phyloP scores from a whole-genome alignment of 2,888 invertebrate genomes.

The Chrysina gloriosa region DNA sequence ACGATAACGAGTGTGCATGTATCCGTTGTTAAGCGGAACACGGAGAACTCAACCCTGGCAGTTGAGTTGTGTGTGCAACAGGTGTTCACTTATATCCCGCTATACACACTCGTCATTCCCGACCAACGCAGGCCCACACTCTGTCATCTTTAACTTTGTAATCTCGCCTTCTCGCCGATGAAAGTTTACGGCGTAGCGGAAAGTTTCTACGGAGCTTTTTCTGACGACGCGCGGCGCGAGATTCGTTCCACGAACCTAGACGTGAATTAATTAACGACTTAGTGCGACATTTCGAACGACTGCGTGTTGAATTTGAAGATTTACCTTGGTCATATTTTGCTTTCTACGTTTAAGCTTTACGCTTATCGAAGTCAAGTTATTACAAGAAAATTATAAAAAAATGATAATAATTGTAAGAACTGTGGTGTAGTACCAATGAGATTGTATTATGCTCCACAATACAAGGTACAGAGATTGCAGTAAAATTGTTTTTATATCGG shows the following conservation, averaged over 20 bases:
- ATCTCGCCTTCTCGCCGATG: conserved; percentile 25
- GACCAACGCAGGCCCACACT: conserved; percentile 33
- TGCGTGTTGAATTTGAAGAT: conserved; percentile 13
- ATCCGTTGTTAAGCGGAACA: conserved; percentile 53
- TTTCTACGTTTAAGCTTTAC: too few species aligned
- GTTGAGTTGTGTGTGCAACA: conserved; percentile 41
- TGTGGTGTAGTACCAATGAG: too few species aligned
- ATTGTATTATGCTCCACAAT: too few species aligned
- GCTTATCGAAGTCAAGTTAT: too few species aligned
- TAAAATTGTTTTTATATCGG: too few species aligned
- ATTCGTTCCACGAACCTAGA: conserved; percentile 5
- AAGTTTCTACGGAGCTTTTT: conserved; percentile 20
- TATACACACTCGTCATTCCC: conserved; percentile 40
- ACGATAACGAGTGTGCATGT: conserved; percentile 51
- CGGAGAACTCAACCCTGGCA: conserved; percentile 27
- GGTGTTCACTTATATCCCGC: conserved; percentile 43
- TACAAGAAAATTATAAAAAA: too few species aligned
- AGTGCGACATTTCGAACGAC: conserved; percentile 20
- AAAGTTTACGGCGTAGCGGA: conserved; percentile 16
- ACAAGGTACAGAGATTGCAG: too few species aligned
- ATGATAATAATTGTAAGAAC: too few species aligned
- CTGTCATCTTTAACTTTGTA: conserved; percentile 41
- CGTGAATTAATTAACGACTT: conserved; percentile 33
- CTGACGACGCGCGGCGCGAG: conserved; percentile 2
- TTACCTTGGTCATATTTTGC: neutral